Conservation (phyloP, 2,113 vertebrate species). For the Narcine bancroftii region DNA sequence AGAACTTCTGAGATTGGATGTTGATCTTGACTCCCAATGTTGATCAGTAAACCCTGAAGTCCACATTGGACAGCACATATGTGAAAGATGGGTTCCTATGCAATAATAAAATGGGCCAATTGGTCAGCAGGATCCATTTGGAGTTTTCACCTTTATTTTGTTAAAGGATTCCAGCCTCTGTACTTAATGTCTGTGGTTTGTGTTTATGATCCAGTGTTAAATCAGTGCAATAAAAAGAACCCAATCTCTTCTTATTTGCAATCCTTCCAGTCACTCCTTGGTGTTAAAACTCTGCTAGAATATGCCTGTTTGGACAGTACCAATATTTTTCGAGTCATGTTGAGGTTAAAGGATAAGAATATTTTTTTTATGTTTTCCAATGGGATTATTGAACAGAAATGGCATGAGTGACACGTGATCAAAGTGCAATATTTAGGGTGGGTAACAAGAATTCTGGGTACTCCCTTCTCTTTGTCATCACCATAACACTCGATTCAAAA, state of each 20-base stretch:
- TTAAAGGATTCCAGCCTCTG: not conserved
- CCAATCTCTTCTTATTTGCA: constrained; percentile 15
- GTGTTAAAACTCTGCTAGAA: not conserved
- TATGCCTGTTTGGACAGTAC: constrained; percentile 10
- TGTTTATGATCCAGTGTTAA: not conserved
- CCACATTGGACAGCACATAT: no score
- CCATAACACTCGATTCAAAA: not conserved
- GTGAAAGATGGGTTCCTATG: no score
- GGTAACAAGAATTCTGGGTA: not conserved
- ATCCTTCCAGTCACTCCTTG: not conserved
- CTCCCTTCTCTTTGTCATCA: not conserved
- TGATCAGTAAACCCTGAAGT: no score
- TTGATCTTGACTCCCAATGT: no score
- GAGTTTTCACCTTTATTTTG: not conserved
- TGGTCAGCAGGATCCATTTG: no score
- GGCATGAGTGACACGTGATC: not conserved
- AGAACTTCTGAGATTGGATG: no score
- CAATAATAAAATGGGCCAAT: no score
- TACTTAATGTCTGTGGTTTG: not conserved
- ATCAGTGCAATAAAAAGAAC: constrained; percentile 10
- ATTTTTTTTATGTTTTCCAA: not conserved
- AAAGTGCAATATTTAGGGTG: not conserved
- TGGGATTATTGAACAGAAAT: constrained; percentile 9
- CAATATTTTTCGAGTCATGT: constrained; percentile 11
- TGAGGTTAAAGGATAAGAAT: constrained; percentile 24